phyloP scores from a whole-genome alignment of 2,113 vertebrate species.

The Paramisgurnus dabryanus region DNA sequence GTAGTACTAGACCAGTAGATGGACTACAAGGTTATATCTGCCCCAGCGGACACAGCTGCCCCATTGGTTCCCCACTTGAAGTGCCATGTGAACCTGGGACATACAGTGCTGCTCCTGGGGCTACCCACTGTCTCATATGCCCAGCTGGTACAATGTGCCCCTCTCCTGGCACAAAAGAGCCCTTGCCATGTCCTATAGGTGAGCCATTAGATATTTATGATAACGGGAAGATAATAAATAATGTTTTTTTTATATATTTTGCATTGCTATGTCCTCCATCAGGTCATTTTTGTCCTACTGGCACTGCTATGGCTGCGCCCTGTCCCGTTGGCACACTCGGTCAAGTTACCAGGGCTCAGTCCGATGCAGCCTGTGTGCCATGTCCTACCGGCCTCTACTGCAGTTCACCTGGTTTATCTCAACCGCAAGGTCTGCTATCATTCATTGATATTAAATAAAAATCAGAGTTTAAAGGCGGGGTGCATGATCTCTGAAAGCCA shows the following conservation, averaged over 20 bases:
- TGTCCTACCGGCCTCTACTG: slow-evolving; percentile 85
- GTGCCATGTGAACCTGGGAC: slow-evolving; percentile 85
- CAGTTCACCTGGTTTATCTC: slow-evolving; percentile 74
- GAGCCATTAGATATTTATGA: slow-evolving; percentile 6
- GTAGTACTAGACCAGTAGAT: slow-evolving; percentile 74
- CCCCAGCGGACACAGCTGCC: slow-evolving; percentile 82
- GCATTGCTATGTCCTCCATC: not conserved
- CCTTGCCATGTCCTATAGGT: slow-evolving; percentile 82
- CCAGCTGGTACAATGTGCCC: slow-evolving; percentile 78
- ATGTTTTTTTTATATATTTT: no score
- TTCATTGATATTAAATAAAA: no score
- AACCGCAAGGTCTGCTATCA: slow-evolving; percentile 77
- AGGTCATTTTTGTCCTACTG: slow-evolving; percentile 84
- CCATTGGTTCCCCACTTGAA: slow-evolving; percentile 74
- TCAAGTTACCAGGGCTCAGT: slow-evolving; percentile 69
- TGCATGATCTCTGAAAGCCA: no score
- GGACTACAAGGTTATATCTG: slow-evolving; percentile 81
- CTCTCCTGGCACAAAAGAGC: slow-evolving; percentile 71
- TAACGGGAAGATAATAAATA: no score
- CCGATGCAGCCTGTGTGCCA: slow-evolving; percentile 72
- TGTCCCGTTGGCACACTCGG: slow-evolving; percentile 84
- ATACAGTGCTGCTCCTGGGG: slow-evolving; percentile 78
- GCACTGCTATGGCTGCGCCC: slow-evolving; percentile 68
- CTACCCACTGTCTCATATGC: slow-evolving; percentile 77
- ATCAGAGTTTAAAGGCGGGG: no score